Percentiles rank a stretch among this genome's conserved stretches.
Conservation (phyloP, 2,888 invertebrate genomes). For the Polyploca ridens region DNA sequence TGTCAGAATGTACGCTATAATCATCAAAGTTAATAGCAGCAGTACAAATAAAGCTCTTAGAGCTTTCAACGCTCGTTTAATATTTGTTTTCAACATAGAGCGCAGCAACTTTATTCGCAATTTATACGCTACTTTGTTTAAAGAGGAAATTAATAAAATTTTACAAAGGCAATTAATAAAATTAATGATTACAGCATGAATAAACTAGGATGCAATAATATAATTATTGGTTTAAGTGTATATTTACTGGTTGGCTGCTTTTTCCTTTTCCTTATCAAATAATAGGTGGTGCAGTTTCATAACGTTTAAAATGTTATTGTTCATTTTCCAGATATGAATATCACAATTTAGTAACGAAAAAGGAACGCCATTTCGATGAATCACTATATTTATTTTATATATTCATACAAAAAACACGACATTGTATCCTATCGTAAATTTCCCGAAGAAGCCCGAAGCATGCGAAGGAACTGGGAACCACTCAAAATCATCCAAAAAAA, state of each 20-base stretch:
- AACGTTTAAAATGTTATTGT: too few species aligned
- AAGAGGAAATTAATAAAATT: background rate
- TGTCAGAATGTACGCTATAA: conserved; percentile 41
- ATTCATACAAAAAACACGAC: conserved; percentile 19
- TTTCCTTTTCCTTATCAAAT: too few species aligned
- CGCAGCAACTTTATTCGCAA: conserved; percentile 34
- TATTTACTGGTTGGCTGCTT: too few species aligned
- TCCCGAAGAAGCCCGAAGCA: conserved; percentile 4
- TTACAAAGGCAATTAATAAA: too few species aligned
- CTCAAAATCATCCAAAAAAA: conserved; percentile 25
- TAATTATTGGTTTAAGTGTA: too few species aligned
- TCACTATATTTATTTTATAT: background rate
- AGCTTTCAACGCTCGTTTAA: conserved; percentile 41
- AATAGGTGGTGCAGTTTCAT: too few species aligned
- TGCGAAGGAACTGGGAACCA: conserved; percentile 7
- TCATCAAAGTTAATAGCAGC: conserved; percentile 62
- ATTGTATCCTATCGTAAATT: conserved; percentile 11
- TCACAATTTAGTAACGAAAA: background rate
- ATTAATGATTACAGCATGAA: too few species aligned
- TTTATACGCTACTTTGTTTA: conserved; percentile 10
- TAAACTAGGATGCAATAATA: too few species aligned
- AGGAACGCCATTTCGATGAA: too few species aligned
- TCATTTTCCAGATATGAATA: too few species aligned
- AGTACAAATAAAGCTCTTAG: conserved; percentile 54
- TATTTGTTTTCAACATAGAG: conserved; percentile 49